These are phyloP conservation scores for Cistogaster globosa DNA, from an alignment of 2,888 invertebrate genomes.

Conservation along the genomic window DNA sequence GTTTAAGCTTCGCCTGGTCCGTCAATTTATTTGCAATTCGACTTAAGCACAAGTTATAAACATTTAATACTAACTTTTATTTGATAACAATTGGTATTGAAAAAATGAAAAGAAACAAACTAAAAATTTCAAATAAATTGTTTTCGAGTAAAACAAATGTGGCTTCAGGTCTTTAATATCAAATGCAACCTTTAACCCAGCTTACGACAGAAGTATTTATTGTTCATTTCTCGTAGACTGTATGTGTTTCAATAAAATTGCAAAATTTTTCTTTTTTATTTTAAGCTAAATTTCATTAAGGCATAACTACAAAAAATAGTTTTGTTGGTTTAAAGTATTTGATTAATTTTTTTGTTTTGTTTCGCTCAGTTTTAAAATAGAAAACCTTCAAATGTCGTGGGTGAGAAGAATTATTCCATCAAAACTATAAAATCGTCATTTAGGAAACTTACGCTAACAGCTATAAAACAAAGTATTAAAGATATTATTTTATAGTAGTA, in stretches of 20 bases:
- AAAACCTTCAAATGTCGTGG: conserved; percentile 64
- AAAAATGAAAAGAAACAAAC: neutral
- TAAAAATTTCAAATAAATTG: conserved; percentile 26
- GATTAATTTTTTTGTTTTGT: conserved; percentile 31
- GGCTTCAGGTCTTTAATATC: neutral
- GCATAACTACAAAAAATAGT: neutral
- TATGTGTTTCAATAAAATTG: conserved; percentile 24
- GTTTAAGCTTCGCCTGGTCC: too few species aligned
- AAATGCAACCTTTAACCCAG: conserved; percentile 67
- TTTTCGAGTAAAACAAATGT: neutral
- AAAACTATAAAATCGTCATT: conserved; percentile 17
- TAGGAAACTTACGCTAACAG: conserved; percentile 28
- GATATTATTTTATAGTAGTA: too few species aligned
- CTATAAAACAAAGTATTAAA: too few species aligned
- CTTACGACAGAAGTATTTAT: conserved; percentile 69
- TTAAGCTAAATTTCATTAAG: conserved; percentile 22
- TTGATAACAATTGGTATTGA: too few species aligned
- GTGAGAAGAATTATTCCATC: conserved; percentile 5
- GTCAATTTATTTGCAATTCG: too few species aligned
- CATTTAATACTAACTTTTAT: too few species aligned
- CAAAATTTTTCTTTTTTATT: conserved; percentile 15
- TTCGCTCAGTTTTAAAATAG: conserved; percentile 3
- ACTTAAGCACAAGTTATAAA: too few species aligned
- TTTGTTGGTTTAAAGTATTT: conserved; percentile 6
- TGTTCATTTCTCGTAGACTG: conserved; percentile 30